phyloP scores from a whole-genome alignment of 2,888 invertebrate species.

The Cheiracanthium punctorium region DNA sequence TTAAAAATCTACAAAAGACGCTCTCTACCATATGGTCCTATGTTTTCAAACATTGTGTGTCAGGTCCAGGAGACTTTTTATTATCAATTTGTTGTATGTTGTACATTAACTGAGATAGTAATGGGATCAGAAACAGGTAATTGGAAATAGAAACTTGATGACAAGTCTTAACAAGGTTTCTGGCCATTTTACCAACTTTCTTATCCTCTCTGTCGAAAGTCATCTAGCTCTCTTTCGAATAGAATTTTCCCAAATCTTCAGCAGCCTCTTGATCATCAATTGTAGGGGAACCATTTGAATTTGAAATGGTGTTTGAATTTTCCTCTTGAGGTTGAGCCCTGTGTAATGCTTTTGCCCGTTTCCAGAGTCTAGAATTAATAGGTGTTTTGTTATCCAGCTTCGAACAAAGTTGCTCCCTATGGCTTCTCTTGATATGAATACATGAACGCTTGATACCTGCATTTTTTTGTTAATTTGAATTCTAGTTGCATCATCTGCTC shows the following conservation, averaged over 20 bases:
- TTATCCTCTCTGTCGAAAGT: slow-evolving; percentile 11
- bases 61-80: background rate
- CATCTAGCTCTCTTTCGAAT: slow-evolving; percentile 11
- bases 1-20: slow-evolving; percentile 15
- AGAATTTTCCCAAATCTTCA: background rate
- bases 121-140: background rate
- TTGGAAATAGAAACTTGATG: no score
- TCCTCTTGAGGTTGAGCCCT: background rate
- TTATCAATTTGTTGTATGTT: slow-evolving; percentile 5
- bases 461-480: slow-evolving; percentile 15
- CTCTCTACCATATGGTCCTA: background rate
- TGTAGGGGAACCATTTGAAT: slow-evolving; percentile 2
- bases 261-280: slow-evolving; percentile 16
- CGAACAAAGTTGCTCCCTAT: background rate
- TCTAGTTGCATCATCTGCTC: background rate
- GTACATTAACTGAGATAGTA: background rate
- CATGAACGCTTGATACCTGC: background rate
- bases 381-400: slow-evolving; percentile 10
- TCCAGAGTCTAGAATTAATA: slow-evolving; percentile 26
- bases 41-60: no score
- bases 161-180: background rate
- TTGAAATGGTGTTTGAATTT: background rate
- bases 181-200: slow-evolving; percentile 2
- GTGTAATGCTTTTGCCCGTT: background rate
- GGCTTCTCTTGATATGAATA: background rate